Conservation (phyloP, 2,797 vertebrate genomes). For the Crax fasciolata region DNA sequence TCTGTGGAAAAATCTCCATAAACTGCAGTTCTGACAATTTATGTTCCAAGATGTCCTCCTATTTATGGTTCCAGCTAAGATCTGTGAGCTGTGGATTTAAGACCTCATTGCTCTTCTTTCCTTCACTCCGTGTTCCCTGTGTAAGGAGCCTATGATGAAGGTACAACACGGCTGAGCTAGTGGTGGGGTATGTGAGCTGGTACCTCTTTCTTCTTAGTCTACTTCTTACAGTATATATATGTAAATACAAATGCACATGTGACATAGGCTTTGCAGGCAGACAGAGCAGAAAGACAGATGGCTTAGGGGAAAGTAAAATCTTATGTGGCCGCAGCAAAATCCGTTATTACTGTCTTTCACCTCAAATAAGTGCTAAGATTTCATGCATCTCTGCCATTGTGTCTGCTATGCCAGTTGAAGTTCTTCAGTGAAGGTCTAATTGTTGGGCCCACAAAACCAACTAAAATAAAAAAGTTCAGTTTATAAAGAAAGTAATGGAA, state of each 20-base stretch:
- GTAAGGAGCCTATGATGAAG: neutral
- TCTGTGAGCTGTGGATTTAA: neutral
- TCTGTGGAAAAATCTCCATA: neutral
- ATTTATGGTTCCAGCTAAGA: neutral
- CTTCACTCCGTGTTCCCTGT: neutral
- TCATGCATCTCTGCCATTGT: neutral
- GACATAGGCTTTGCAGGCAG: neutral
- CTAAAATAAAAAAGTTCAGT: neutral
- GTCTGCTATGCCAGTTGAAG: neutral
- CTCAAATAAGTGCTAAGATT: neutral
- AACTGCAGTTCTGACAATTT: neutral
- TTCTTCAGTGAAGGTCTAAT: neutral
- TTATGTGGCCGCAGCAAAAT: neutral
- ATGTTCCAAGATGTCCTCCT: neutral
- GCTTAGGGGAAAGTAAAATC: neutral
- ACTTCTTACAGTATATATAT: neutral
- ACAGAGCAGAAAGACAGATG: neutral
- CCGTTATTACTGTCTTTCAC: neutral
- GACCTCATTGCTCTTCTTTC: neutral
- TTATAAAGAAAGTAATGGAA: neutral
- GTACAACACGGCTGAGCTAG: neutral
- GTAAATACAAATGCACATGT: neutral
- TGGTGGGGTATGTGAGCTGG: accelerated
- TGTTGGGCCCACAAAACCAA: neutral
- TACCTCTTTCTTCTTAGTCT: neutral